These are phyloP conservation scores for Gastrophryne carolinensis DNA, from an alignment of 2,797 vertebrate species.

Conservation along the genomic window DNA sequence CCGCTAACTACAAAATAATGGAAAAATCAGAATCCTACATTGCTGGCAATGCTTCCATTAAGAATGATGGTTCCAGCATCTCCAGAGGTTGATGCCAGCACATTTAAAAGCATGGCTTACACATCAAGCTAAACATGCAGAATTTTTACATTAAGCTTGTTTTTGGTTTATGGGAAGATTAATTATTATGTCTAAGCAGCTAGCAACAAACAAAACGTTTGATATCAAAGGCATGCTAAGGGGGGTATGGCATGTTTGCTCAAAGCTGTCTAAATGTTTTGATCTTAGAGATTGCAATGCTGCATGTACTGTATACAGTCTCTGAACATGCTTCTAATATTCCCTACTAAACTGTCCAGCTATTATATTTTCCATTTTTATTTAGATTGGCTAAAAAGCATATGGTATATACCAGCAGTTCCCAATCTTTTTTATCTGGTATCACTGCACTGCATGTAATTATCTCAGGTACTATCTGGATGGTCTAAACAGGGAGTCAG, in stretches of 20 bases:
- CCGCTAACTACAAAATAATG: constrained; percentile 21
- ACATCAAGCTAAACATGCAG: constrained; percentile 9
- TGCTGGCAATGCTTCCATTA: neutral
- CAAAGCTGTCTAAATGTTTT: neutral
- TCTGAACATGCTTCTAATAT: neutral
- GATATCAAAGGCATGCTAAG: neutral
- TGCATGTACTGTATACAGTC: neutral
- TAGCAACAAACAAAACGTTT: constrained; percentile 14
- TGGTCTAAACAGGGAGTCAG: too few relatives aligned
- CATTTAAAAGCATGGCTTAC: neutral
- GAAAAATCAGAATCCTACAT: constrained; percentile 20
- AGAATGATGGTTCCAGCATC: neutral
- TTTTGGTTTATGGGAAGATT: constrained; percentile 1
- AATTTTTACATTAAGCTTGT: constrained; percentile 12
- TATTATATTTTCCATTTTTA: too few relatives aligned
- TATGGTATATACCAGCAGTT: too few relatives aligned
- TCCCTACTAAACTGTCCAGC: too few relatives aligned
- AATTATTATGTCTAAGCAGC: constrained; percentile 33
- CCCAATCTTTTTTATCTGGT: too few relatives aligned
- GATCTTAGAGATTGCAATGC: neutral
- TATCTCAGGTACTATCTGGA: too few relatives aligned
- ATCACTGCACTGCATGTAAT: too few relatives aligned
- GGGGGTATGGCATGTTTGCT: constrained; percentile 1
- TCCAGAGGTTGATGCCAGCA: neutral
- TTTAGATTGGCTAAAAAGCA: too few relatives aligned